Evolutionary conservation across 2,797 vertebrate genomes (phyloP).

Genomic region (Girardinus metallicus): DNA sequence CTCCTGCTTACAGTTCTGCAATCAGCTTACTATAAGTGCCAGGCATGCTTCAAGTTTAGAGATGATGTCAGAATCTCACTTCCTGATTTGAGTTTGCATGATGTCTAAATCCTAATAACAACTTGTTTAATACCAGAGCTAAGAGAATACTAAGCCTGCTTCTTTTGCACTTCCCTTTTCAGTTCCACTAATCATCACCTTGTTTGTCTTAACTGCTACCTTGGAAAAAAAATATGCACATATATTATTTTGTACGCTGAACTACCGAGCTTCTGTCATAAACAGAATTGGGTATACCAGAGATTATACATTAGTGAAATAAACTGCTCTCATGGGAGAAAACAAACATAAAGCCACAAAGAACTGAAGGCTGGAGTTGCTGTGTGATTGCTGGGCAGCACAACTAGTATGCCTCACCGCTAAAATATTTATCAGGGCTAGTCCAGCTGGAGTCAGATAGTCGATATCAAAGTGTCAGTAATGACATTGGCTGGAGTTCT

Average conservation of each 20-base stretch:
- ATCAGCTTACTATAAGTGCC: neutral
- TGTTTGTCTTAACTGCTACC: constrained; percentile 1
- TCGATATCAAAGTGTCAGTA: constrained; percentile 34
- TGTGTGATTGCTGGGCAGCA: constrained; percentile 7
- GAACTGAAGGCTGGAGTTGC: constrained; percentile 12
- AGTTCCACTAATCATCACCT: constrained; percentile 18
- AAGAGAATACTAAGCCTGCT: neutral
- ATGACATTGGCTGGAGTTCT: neutral
- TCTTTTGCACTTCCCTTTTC: constrained; percentile 36
- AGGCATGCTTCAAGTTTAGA: neutral
- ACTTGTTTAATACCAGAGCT: neutral
- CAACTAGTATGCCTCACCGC: constrained; percentile 42
- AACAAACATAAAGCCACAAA: constrained; percentile 17
- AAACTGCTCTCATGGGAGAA: constrained; percentile 16
- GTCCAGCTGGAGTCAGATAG: constrained; percentile 30
- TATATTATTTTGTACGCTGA: neutral
- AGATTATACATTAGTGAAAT: constrained; percentile 9
- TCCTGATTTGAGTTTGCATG: constrained; percentile 34
- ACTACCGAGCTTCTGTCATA: neutral
- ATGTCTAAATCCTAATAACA: neutral
- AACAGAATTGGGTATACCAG: neutral
- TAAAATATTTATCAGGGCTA: constrained; percentile 66
- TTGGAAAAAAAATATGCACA: neutral
- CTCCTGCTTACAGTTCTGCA: constrained; percentile 20
- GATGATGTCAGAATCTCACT: constrained; percentile 10